phyloP scores from a whole-genome alignment of 2,888 invertebrate genomes.

The Nipponacmea schrenckii region DNA sequence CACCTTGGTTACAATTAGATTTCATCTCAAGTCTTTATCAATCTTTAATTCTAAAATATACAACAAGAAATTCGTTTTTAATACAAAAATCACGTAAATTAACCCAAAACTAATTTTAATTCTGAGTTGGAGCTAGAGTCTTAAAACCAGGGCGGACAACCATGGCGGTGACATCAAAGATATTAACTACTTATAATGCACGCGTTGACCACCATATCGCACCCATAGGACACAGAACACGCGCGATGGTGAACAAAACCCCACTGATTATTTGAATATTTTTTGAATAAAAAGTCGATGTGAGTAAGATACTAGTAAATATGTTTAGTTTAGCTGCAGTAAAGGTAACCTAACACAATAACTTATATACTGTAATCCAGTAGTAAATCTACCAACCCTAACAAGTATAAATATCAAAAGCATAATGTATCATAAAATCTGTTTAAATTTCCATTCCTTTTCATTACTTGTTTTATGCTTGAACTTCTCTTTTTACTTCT shows the following conservation, averaged over 20 bases:
- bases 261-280: neutral
- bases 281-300: too few species aligned
- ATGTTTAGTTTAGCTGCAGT: too few species aligned
- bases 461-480: too few species aligned
- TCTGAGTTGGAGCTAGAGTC: neutral
- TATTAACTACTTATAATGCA: neutral
- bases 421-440: too few species aligned
- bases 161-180: neutral
- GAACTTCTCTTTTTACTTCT: too few species aligned
- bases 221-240: neutral
- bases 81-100: neutral
- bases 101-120: constrained; percentile 7
- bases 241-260: neutral
- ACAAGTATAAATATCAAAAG: too few species aligned
- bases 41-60: neutral
- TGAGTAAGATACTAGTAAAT: too few species aligned
- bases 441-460: too few species aligned
- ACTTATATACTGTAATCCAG: too few species aligned
- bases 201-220: constrained; percentile 1
- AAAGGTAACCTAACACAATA: too few species aligned
- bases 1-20: neutral
- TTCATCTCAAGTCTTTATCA: neutral
- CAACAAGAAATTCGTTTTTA: neutral
- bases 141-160: neutral
- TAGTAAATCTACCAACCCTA: too few species aligned